Evolutionary conservation across 1,140 invertebrate genomes (phyloP), one percentile per base, ranked within the genome.

Genomic region (Pomacea maculata): DNA sequence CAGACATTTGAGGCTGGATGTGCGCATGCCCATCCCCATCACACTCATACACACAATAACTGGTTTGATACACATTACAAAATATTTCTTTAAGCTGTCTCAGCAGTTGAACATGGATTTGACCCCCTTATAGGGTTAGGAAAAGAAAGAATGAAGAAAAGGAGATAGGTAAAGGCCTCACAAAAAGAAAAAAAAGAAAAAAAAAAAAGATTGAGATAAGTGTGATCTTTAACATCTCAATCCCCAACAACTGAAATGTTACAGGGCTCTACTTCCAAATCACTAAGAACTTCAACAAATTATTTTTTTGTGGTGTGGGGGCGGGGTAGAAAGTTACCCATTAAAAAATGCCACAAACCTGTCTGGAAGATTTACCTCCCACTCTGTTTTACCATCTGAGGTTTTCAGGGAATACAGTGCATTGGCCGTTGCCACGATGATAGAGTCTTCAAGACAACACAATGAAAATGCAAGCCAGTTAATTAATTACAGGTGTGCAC

Each of bases 301-400:
- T 45, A 45, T 45, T 45, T 45, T 45, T 45, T 45, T 45, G 34
- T 2, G 34, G 34, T 5, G 4, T 29, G 19, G 63, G 19, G 25
- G 54, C 25, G 4, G 63, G n/a, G 29, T 74, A 19, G 17, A 8
- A 57, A 45, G 25, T 45, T 70, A n/a, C n/a, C 55, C 29, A 21
- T 10, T n/a, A 14, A 19, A 68, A 55, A 63, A 15, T 29, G 34
- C 54, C 6, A 17, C n/a, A 73, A 45, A 89, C 88, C 87, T 87
- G 79, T 88, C 84, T 19, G 87, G 85, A n/a, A 89, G 81, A 55
- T 84, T 75, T 15, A 86, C 79, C 10, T 85, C 76, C 88, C 88
- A 89, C n/a, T 84, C 80, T 67, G 83, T 77, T 64, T 72, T 83
- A 15, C 87, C 87, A 78, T 87, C 86, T 21, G 80, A 80, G 14